Base-by-base conservation (phyloP, 2,888 invertebrate species). In the Nymphalis c-album region DNA sequence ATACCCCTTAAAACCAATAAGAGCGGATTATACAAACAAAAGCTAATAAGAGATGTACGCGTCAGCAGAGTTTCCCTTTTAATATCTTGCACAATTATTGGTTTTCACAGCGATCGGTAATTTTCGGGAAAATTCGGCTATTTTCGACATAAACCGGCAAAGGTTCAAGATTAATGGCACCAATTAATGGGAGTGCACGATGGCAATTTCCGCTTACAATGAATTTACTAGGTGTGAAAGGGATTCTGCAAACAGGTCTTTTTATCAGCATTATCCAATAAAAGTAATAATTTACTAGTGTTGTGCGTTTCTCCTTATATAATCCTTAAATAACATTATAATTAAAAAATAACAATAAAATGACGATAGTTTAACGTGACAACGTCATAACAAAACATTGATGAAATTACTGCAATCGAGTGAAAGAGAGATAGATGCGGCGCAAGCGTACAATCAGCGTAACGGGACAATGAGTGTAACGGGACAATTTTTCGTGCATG, bases 91-190 rank as follows among this genome's bases (percentile, higher is more conserved):
- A 58, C 67, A 71, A 72, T 73, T 72, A 72, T 67, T 63, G 68
- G 60, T 65, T 68, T 61, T 65, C 60, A 47, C 59, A 70, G 48
- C 47, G 69, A 70, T 73, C 68, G 76, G 62, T 26, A 46, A 64
- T 67, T 72, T 72, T 71, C 76, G 71, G 65, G 46, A 45, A 66
- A 61, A 51, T 70, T 73, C 74, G 71, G 70, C 71, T 75, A 77
- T 66, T 53, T 66, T 66, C 66, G 60, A 60, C 66, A 57, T 46
- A 79, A 78, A 78, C 82, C 78, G 77, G 81, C 79, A 80, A 76
- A 81, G 80, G 83, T 81, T 79, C 80, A 82, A 87, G 87, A 90
- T 87, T 85, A 87, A 90, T 88, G 85, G 78, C 73, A 72, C 78
- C 85, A 85, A 87, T 88, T 88, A 89, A 80, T 80, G 76, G 75